Percentiles rank a stretch among this genome's conserved stretches.
Conservation (phyloP, 2,113 vertebrate genomes). For the Dipodomys stephensi region DNA sequence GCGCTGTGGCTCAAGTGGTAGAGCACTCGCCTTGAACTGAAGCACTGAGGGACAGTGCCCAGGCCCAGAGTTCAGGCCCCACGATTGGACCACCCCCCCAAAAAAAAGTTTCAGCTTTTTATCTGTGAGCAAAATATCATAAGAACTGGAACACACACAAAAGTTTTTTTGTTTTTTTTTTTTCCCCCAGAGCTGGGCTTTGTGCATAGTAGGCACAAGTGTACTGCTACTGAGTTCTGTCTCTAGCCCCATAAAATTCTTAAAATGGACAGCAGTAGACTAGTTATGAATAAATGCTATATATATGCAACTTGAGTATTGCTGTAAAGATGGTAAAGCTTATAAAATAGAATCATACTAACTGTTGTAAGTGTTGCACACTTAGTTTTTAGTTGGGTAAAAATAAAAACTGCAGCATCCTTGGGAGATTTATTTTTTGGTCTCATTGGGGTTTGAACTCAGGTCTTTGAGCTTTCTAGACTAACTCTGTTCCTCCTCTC, state of each 20-base stretch:
- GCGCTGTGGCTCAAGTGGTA: too few relatives aligned
- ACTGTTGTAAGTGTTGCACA: not conserved
- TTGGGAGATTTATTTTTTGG: not conserved
- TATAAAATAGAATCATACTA: not conserved
- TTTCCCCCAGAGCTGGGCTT: not conserved
- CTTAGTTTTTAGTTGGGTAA: conserved; percentile 60
- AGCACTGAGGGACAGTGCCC: too few relatives aligned
- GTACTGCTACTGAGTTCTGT: not conserved
- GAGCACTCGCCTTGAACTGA: too few relatives aligned
- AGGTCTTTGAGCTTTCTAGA: too few relatives aligned
- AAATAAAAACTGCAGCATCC: conserved; percentile 23
- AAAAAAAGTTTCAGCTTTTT: not conserved
- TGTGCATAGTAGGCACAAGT: not conserved
- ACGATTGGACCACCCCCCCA: too few relatives aligned
- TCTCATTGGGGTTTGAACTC: too few relatives aligned
- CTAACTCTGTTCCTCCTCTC: too few relatives aligned
- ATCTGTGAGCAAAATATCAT: conserved; percentile 17
- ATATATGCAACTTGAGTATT: not conserved
- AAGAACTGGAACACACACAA: conserved; percentile 39
- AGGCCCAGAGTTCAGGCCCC: too few relatives aligned
- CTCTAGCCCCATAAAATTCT: not conserved
- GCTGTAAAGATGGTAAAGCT: conserved; percentile 29
- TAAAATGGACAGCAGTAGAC: not conserved
- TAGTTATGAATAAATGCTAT: conserved; percentile 11
- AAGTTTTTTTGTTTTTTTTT: not conserved